phyloP scores from a whole-genome alignment of 2,888 invertebrate genomes.

The Anthophora plumipes region DNA sequence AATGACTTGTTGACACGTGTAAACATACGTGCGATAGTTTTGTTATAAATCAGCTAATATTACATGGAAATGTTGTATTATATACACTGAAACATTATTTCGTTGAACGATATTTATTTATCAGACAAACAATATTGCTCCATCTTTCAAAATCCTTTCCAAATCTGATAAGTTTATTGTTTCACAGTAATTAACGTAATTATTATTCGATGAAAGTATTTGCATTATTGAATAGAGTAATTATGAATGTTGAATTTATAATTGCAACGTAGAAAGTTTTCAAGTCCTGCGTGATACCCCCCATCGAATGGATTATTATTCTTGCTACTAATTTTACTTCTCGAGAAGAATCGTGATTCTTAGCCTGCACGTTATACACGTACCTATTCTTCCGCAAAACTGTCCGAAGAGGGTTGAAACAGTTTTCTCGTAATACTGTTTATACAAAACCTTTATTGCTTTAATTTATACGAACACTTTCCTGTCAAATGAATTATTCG shows the following conservation, averaged over 20 bases:
- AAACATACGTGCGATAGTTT: background rate
- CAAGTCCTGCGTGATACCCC: background rate
- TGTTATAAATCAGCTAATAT: too few relatives aligned
- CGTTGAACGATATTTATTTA: too few relatives aligned
- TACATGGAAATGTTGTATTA: too few relatives aligned
- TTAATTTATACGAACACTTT: background rate
- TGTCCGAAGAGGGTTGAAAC: slow-evolving; percentile 10
- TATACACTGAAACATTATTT: too few relatives aligned
- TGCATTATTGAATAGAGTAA: background rate
- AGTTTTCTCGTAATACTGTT: background rate
- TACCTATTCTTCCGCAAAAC: slow-evolving; percentile 26
- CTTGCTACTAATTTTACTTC: slow-evolving; percentile 49
- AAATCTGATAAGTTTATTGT: too few relatives aligned
- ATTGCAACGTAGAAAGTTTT: slow-evolving; percentile 18
- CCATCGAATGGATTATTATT: slow-evolving; percentile 40
- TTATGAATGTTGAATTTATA: slow-evolving; percentile 15
- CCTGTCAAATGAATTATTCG: background rate
- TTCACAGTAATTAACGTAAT: background rate
- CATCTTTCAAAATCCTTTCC: too few relatives aligned
- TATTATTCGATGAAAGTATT: background rate
- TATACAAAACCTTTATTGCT: too few relatives aligned
- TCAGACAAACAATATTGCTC: too few relatives aligned
- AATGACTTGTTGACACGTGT: background rate
- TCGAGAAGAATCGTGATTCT: slow-evolving; percentile 16
- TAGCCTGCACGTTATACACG: background rate